These are phyloP conservation scores for Trachurus trachurus DNA, from an alignment of 2,797 vertebrate species.

Conservation along the genomic window DNA sequence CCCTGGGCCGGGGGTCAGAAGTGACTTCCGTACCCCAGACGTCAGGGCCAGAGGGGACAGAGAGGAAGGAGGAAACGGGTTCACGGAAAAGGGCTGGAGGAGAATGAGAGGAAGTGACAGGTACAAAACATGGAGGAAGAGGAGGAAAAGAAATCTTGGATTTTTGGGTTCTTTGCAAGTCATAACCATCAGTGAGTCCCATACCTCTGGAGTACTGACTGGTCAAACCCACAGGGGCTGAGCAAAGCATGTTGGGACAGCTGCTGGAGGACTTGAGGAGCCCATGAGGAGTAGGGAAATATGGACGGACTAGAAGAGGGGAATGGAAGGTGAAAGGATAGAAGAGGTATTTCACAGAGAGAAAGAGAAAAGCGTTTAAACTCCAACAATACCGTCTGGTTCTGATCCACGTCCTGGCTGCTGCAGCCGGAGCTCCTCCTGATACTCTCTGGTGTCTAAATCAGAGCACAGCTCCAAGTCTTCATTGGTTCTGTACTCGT, in stretches of 20 bases:
- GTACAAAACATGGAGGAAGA: slow-evolving; percentile 46
- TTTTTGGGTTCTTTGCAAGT: slow-evolving; percentile 18
- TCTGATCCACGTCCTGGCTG: slow-evolving; percentile 56
- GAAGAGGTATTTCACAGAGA: slow-evolving; percentile 13
- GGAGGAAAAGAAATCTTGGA: slow-evolving; percentile 22
- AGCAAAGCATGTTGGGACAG: slow-evolving; percentile 83
- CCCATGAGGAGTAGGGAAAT: slow-evolving; percentile 60
- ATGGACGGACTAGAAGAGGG: slow-evolving; percentile 71
- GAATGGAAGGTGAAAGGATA: slow-evolving; percentile 62
- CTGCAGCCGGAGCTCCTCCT: slow-evolving; percentile 67
- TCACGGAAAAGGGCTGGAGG: slow-evolving; percentile 86
- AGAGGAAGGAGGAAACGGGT: slow-evolving; percentile 78
- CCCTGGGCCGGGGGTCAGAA: slow-evolving; percentile 76
- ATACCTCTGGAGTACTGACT: slow-evolving; percentile 73
- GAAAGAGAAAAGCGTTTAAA: neutral
- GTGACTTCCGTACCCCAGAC: slow-evolving; percentile 76
- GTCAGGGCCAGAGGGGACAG: slow-evolving; percentile 73
- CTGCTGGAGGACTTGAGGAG: slow-evolving; percentile 81
- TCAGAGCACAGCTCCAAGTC: slow-evolving; percentile 92
- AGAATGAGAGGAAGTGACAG: slow-evolving; percentile 64
- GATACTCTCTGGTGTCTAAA: slow-evolving; percentile 88
- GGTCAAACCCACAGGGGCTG: slow-evolving; percentile 61
- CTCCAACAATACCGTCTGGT: slow-evolving; percentile 58
- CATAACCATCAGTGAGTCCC: slow-evolving; percentile 24
- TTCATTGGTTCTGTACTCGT: slow-evolving; percentile 88